Evolutionary conservation across 2,797 vertebrate genomes (phyloP).

Genomic region (Okamejei kenojei): DNA sequence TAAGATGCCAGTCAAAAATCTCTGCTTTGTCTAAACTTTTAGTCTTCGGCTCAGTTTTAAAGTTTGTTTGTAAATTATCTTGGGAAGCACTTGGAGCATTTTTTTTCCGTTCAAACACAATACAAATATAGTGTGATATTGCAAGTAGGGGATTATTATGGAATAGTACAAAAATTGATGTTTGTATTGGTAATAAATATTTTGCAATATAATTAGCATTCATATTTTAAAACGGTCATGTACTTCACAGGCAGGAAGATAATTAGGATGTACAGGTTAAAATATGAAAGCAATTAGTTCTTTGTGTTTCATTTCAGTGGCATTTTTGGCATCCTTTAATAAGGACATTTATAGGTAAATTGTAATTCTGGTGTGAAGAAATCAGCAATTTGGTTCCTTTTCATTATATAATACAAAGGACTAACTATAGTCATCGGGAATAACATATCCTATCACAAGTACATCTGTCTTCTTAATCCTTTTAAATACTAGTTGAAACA

Average conservation of each 20-base stretch:
- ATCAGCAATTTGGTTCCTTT: slow-evolving; percentile 27
- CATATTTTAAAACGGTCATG: not conserved
- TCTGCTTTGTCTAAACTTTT: no score
- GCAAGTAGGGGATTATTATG: not conserved
- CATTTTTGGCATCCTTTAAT: slow-evolving; percentile 29
- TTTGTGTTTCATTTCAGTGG: slow-evolving; percentile 27
- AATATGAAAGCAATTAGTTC: slow-evolving; percentile 29
- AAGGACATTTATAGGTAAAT: slow-evolving; percentile 31
- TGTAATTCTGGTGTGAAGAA: not conserved
- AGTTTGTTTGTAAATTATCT: no score
- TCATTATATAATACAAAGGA: slow-evolving; percentile 31
- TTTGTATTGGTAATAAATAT: slow-evolving; percentile 22
- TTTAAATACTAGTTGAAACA: slow-evolving; percentile 20
- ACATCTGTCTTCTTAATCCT: slow-evolving; percentile 29
- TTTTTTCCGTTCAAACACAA: no score
- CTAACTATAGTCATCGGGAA: slow-evolving; percentile 16
- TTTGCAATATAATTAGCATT: slow-evolving; percentile 5
- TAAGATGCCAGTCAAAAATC: no score
- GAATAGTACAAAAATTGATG: not conserved
- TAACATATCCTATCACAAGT: not conserved
- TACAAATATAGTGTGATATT: no score
- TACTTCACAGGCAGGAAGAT: not conserved
- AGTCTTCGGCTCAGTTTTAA: no score
- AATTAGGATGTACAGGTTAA: slow-evolving; percentile 30
- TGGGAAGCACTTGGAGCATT: no score